phyloP scores from a whole-genome alignment of 2,113 vertebrate genomes.

The Hystrix cristata region DNA sequence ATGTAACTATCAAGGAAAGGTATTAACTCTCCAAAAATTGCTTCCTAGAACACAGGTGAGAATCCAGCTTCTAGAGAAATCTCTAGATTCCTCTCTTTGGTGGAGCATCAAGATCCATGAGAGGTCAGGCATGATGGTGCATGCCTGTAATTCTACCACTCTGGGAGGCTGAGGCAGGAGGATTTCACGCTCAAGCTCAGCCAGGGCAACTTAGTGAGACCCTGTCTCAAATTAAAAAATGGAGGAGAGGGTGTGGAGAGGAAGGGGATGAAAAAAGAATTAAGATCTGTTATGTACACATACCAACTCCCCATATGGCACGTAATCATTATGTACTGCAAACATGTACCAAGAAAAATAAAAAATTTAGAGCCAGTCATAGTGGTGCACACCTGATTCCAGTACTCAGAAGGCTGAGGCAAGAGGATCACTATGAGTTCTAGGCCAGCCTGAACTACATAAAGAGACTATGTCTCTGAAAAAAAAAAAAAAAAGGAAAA shows the following conservation, averaged over 20 bases:
- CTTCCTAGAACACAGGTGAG: slow-evolving; percentile 46
- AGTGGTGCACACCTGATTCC: too few relatives aligned
- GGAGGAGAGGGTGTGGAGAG: too few relatives aligned
- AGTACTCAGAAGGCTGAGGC: too few relatives aligned
- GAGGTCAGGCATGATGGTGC: not conserved
- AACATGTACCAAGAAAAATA: too few relatives aligned
- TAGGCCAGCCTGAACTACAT: too few relatives aligned
- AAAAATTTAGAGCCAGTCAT: too few relatives aligned
- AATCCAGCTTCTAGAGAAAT: slow-evolving; percentile 11
- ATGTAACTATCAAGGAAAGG: slow-evolving; percentile 11
- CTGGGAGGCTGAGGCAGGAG: not conserved
- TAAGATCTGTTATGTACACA: too few relatives aligned
- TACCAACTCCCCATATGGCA: too few relatives aligned
- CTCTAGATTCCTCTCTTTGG: not conserved
- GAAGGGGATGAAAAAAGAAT: too few relatives aligned
- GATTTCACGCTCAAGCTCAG: not conserved
- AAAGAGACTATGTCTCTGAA: too few relatives aligned
- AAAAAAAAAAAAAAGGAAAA: not conserved
- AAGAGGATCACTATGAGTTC: too few relatives aligned
- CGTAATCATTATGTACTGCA: too few relatives aligned
- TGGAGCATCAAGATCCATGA: not conserved
- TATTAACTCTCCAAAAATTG: not conserved
- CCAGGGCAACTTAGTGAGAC: not conserved
- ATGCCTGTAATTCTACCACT: not conserved
- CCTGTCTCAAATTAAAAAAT: not conserved